phyloP scores from a whole-genome alignment of 2,113 vertebrate species.

The Uria lomvia region DNA sequence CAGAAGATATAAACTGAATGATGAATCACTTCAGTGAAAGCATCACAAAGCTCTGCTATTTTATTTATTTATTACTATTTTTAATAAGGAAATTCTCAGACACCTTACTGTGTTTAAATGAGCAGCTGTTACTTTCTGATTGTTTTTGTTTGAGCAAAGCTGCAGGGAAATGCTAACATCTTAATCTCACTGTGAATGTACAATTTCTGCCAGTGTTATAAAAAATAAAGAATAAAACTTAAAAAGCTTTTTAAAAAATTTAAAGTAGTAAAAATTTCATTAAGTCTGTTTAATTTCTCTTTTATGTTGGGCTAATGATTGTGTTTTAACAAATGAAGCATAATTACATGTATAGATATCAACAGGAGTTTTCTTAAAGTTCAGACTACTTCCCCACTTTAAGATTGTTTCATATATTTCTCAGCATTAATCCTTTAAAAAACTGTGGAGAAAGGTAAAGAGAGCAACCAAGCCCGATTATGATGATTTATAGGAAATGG shows the following conservation, averaged over 20 bases:
- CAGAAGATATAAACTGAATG: slow-evolving; percentile 49
- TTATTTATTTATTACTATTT: slow-evolving; percentile 22
- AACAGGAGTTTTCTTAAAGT: background rate
- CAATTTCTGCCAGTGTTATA: background rate
- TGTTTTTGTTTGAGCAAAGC: slow-evolving; percentile 51
- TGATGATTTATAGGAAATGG: background rate
- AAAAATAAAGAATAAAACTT: background rate
- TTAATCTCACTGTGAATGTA: background rate
- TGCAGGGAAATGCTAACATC: background rate
- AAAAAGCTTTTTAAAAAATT: background rate
- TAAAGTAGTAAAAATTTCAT: background rate
- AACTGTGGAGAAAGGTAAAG: background rate
- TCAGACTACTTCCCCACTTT: background rate
- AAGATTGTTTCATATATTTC: background rate
- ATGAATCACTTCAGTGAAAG: background rate
- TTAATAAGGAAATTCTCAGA: slow-evolving; percentile 60
- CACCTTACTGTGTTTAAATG: slow-evolving; percentile 58
- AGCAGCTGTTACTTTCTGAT: slow-evolving; percentile 56
- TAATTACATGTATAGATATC: background rate
- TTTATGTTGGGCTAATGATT: background rate
- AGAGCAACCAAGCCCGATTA: background rate
- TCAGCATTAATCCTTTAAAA: background rate
- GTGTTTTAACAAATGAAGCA: background rate
- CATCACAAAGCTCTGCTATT: background rate
- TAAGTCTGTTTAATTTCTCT: background rate